phyloP scores from a whole-genome alignment of 2,113 vertebrate genomes.

The Guaruba guarouba region DNA sequence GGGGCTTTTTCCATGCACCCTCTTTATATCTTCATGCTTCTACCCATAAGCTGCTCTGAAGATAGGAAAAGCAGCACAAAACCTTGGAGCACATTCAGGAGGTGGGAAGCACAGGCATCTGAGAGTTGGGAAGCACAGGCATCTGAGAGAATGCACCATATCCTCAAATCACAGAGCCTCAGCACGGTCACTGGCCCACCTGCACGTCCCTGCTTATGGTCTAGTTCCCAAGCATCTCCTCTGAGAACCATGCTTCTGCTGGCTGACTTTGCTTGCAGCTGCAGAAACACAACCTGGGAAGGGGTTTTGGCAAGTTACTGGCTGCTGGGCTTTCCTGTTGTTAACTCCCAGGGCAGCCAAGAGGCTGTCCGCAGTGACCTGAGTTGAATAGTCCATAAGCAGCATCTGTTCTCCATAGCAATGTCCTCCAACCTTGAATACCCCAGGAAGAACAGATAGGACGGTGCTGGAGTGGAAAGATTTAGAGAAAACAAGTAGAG shows the following conservation, averaged over 20 bases:
- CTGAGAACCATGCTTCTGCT: neutral
- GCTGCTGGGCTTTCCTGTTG: neutral
- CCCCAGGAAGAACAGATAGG: neutral
- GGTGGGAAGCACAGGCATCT: neutral
- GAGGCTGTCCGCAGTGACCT: neutral
- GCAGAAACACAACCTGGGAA: neutral
- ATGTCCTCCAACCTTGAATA: neutral
- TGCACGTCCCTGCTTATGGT: neutral
- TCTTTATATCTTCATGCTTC: neutral
- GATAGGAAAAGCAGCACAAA: neutral
- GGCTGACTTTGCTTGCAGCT: constrained; percentile 15
- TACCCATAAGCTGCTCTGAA: neutral
- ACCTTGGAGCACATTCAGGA: neutral
- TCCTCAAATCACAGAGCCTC: neutral
- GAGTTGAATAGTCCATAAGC: neutral
- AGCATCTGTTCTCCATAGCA: neutral
- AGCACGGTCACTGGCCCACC: neutral
- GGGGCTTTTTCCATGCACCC: neutral
- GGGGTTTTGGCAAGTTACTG: neutral
- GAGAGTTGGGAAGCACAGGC: neutral
- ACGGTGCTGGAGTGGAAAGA: neutral
- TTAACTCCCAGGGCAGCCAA: neutral
- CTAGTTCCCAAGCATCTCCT: neutral
- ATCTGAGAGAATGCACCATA: neutral
- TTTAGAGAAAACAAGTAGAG: neutral